phyloP scores from a whole-genome alignment of 2,888 invertebrate species.

The Lepidochitona cinerea region DNA sequence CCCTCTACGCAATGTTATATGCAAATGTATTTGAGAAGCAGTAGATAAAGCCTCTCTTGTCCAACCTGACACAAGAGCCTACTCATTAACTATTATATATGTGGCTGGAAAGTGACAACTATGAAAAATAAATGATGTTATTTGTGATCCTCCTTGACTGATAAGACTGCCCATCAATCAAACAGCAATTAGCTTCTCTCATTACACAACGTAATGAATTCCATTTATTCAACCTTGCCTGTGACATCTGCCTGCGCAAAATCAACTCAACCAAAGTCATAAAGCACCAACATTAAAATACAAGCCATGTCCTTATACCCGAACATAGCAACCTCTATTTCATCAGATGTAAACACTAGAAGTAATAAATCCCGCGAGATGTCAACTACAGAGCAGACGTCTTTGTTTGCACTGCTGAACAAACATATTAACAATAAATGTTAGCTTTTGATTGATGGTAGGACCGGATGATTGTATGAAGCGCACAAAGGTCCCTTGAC shows the following conservation, averaged over 20 bases:
- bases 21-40: constrained; percentile 21
- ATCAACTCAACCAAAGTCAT: neutral
- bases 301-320: too few species aligned
- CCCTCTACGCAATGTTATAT: constrained; percentile 22
- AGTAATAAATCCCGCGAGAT: constrained; percentile 48
- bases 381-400: constrained; percentile 52
- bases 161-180: constrained; percentile 65
- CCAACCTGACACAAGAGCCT: constrained; percentile 17
- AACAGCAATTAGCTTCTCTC: constrained; percentile 59
- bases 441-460: constrained; percentile 61
- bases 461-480: constrained; percentile 64
- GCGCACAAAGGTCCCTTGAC: constrained; percentile 64
- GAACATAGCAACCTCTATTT: too few species aligned
- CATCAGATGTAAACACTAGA: constrained; percentile 44
- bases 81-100: constrained; percentile 63
- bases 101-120: constrained; percentile 58
- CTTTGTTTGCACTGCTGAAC: constrained; percentile 66
- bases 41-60: constrained; percentile 21
- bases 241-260: constrained; percentile 4
- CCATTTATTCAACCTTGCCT: constrained; percentile 25
- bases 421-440: constrained; percentile 67
- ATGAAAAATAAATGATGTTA: constrained; percentile 67
- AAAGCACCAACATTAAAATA: neutral
- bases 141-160: constrained; percentile 60
- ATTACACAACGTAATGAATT: constrained; percentile 42